Base-by-base conservation (phyloP, 2,797 vertebrate species). In the Enteromius radiatus region DNA sequence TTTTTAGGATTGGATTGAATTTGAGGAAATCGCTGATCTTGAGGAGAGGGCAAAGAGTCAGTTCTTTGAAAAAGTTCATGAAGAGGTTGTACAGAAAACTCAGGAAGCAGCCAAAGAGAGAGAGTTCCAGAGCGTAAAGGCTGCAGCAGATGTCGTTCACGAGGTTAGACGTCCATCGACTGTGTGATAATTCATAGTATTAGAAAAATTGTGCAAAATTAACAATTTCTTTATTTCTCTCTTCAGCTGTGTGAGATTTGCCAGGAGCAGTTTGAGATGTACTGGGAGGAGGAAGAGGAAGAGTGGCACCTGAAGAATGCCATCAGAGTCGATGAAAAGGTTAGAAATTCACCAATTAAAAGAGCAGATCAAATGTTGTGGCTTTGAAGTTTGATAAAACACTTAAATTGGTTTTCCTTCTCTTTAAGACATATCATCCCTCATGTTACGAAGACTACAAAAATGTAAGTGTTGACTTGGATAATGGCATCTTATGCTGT, bases 201-300 rank as follows among this genome's bases (percentile, higher is more conserved):
- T 19, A 19, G 6, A 64, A 33, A 4, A 33, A 64, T 64, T 4
- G 8, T 64, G 7, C 15, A 9, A 19, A 9, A 33, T 59, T 26
- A 68, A 76, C 41, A 10, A 19, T 19, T 8, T 21, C 15, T 61
- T 10, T 23, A 1, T 54, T 9, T 54, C 63, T 56, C 8, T 4
- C 17, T 5, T 49, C 87, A 99, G 98, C 93, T 91, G 17, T 99
- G 98, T 93, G 98, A 99, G 89, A 99, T 99, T 89, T 99, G 98
- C 84, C 97, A 98, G 91, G 98, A 99, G 88, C 93, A 96, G 43
- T 99, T 99, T 93, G 98, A 99, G 92, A 98, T 97, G 68, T 98
- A 99, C 84, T 99, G 98, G 98, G 98, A 99, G 87, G 98, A 99
- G 89, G 98, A 99, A 7, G 98, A 99, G 87, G 98, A 99, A 81